phyloP scores from a whole-genome alignment of 2,797 vertebrate species.

The Neopelma chrysocephalum region DNA sequence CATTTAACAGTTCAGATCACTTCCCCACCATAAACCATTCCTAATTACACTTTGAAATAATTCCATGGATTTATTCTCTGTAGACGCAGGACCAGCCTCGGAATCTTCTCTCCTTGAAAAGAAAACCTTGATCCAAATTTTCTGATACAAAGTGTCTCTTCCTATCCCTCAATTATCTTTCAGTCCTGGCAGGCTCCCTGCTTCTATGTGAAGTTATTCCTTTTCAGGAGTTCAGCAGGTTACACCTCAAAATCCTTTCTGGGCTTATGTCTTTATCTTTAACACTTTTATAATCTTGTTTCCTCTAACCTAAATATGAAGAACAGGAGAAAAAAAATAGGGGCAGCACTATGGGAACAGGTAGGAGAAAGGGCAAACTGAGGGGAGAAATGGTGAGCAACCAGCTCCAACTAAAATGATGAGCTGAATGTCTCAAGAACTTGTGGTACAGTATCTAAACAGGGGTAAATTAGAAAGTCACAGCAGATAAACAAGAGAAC shows the following conservation, averaged over 20 bases:
- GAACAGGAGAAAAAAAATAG: not conserved
- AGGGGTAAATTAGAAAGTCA: not conserved
- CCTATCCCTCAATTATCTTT: not conserved
- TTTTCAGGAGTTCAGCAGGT: not conserved
- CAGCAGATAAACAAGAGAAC: not conserved
- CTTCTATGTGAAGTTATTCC: not conserved
- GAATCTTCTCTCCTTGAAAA: not conserved
- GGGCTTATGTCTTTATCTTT: not conserved
- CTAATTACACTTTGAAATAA: not conserved
- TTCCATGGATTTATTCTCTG: not conserved
- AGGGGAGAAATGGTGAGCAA: not conserved
- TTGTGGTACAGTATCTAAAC: not conserved
- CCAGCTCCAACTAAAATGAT: not conserved
- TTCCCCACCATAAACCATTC: not conserved
- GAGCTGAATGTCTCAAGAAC: not conserved
- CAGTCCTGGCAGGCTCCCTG: not conserved
- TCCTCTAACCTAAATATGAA: not conserved
- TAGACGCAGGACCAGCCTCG: not conserved
- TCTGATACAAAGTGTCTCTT: not conserved
- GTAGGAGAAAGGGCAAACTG: not conserved
- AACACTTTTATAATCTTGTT: not conserved
- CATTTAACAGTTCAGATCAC: not conserved
- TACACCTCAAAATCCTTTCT: not conserved
- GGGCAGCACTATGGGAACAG: not conserved
- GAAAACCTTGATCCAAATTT: not conserved